Evolutionary conservation across 1,140 invertebrate genomes (phyloP), one percentile per base, ranked within the genome.

Genomic region (Oryctes rhinoceros): DNA sequence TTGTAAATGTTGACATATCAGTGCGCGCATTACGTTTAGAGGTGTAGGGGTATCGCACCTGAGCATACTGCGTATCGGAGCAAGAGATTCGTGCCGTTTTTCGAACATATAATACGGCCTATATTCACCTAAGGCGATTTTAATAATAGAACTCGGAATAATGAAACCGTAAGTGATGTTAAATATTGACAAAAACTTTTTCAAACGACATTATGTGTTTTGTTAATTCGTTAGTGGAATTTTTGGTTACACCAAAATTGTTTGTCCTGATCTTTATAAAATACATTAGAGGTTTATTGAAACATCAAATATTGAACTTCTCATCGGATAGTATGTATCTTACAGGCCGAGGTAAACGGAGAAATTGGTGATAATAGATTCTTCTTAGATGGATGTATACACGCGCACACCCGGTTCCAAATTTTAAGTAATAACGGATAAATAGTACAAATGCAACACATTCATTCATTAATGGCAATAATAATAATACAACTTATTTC

Each of bases 91-190:
- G 10, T n/a, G 15, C 5, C 18, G 53, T n/a, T n/a, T n/a, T 59
- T 59, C 53, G 53, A 59, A 18, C n/a, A n/a, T 18, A 15, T 59
- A 59, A 59, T 59, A n/a, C 18, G 53, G 18, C 53, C 53, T 18
- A n/a, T 18, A 18, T 59, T 15, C 53, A 18, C n/a, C 5, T 59
- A 59, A 59, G n/a, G 53, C 15, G 53, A 59, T 59, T 59, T 59
- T 59, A 59, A 59, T 59, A 59, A 59, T 59, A 59, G 15, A 59
- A 7, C 53, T n/a, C 4, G n/a, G 53, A 59, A 59, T 59, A 59
- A 59, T 59, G 53, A 59, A 59, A 59, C 53, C 15, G 53, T 59
- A 59, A 59, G 53, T 59, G 53, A 59, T 59, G 53, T 59, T 15
- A 59, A 59, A 59, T 59, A 59, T 59, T 59, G 53, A 59, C 53